Conservation (phyloP, 2,797 vertebrate genomes). For the Cossypha dichroa region DNA sequence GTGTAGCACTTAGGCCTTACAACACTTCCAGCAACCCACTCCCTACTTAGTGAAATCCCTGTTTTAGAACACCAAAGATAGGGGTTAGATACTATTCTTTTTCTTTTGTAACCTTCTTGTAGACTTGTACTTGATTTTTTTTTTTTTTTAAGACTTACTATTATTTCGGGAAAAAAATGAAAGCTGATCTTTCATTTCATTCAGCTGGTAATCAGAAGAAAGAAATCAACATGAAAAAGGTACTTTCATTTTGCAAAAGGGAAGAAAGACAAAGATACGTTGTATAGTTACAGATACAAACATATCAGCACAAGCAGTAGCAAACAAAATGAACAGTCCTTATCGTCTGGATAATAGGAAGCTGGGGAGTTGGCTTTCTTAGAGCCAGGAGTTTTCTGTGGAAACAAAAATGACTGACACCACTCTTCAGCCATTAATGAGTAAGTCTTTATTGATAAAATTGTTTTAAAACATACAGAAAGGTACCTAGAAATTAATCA, state of each 20-base stretch:
- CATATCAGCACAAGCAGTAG: slow-evolving; percentile 61
- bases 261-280: slow-evolving; percentile 71
- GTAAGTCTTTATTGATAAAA: slow-evolving; percentile 31
- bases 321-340: slow-evolving; percentile 21
- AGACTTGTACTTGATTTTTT: slow-evolving; percentile 78
- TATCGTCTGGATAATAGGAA: slow-evolving; percentile 11
- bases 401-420: slow-evolving; percentile 37
- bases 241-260: slow-evolving; percentile 74
- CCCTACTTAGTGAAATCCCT: slow-evolving; percentile 75
- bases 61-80: slow-evolving; percentile 87
- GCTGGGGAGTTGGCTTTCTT: slow-evolving; percentile 36
- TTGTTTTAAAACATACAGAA: slow-evolving; percentile 32
- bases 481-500: slow-evolving; percentile 62
- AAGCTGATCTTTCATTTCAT: slow-evolving; percentile 74
- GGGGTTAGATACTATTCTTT: slow-evolving; percentile 74
- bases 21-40: slow-evolving; percentile 65
- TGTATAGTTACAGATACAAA: slow-evolving; percentile 59
- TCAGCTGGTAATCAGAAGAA: slow-evolving; percentile 64
- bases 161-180: slow-evolving; percentile 72
- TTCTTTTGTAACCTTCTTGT: slow-evolving; percentile 70
- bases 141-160: slow-evolving; percentile 63
- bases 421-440: slow-evolving; percentile 45
- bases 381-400: slow-evolving; percentile 36
- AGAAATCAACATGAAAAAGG: slow-evolving; percentile 62
- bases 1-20: slow-evolving; percentile 53